Base-by-base conservation (phyloP, 2,888 invertebrate genomes). In the Tetramorium bicarinatum region DNA sequence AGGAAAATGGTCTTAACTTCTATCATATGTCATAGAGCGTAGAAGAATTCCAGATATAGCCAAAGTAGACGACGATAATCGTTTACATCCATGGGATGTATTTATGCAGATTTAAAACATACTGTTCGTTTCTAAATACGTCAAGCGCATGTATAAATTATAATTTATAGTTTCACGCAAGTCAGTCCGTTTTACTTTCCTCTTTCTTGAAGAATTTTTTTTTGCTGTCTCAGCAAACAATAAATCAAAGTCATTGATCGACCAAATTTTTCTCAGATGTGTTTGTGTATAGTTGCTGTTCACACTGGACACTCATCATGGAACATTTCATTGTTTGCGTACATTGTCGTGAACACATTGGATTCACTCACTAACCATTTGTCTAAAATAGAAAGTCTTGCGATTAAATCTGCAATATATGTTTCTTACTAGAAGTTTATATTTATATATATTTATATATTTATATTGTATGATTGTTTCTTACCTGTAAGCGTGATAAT, bases 41-140 rank as follows among this genome's bases (percentile, higher is more conserved):
- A 93, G 92, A 93, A 93, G 92, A 92, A 92, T 91, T 91, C 91
- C 93, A 92, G 88, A 90, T 90, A 92, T 90, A 89, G 90, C 91
- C 91, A 89, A 91, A 93, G 90, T 92, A 92, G 88, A 93, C 89
- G 89, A 90, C 47, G 29, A 29, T 89, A 90, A 90, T 89, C 88
- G 74, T 92, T 92, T 93, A 92, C 93, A 93, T 93, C 93, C 93
- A 93, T 93, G 92, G 93, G 93, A 93, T 93, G 93, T 92, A 92
- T 91, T 91, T 88, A 91, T 87, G 89, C 87, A 91, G 81, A 87
- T 92, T 91, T 87, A 92, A 34, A 80, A 80, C 89, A 90, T 90
- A 92, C 89, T 90, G 89, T 93, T 88, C 88, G 88, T 92, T 90
- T 88, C 87, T 91, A 92, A 90, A 92, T 89, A 88, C 83, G 89